A percentile compares a stretch with the other conserved stretches of the same genome.
Evolutionary conservation across 35 echinoderm and acorn worm genomes (phyloP).

Genomic region (Stichopus chloronotus): DNA sequence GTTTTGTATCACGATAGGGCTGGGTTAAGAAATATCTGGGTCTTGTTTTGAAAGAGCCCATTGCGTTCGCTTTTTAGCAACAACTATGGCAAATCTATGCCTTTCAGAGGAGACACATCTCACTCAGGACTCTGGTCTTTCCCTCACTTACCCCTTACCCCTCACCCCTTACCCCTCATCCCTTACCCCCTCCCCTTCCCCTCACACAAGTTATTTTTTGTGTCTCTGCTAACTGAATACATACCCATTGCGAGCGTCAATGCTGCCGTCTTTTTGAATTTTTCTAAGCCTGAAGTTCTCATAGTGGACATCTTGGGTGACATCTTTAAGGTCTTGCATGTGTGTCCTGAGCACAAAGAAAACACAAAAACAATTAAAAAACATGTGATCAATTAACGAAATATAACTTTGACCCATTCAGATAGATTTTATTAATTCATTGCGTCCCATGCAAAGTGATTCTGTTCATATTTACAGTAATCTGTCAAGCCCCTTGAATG

Average conservation of each 20-base stretch:
- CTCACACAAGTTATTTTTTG: no score
- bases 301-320: constrained; percentile 97
- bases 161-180: no score
- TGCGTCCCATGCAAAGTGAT: not conserved
- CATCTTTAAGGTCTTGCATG: constrained; percentile 97
- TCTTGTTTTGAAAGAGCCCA: not conserved
- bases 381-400: not conserved
- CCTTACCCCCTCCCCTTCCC: no score
- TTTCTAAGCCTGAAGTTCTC: constrained; percentile 79
- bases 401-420: not conserved
- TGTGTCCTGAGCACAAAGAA: constrained; percentile 78
- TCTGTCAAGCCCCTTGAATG: not conserved
- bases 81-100: no score
- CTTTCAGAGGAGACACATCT: no score
- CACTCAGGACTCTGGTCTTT: no score
- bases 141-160: no score
- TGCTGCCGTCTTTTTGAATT: constrained; percentile 19
- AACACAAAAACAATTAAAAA: not conserved
- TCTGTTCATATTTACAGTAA: not conserved
- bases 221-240: not conserved
- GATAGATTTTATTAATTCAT: not conserved
- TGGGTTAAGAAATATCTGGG: not conserved
- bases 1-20: not conserved
- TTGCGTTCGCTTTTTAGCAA: no score
- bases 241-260: not conserved